Base-by-base conservation (phyloP, 2,888 invertebrate genomes). In the Platerodrilus igneus region DNA sequence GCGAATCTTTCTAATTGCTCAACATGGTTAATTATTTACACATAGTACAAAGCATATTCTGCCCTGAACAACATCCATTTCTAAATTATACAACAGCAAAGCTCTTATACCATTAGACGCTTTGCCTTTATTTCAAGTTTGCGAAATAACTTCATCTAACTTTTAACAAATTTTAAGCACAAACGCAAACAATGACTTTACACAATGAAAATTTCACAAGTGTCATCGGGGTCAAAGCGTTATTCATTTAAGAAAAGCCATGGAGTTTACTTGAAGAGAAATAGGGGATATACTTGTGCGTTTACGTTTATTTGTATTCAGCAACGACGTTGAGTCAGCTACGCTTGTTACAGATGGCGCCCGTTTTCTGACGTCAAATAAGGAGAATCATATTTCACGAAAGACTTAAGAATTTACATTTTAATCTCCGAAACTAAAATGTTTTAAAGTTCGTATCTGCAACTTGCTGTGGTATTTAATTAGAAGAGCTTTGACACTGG, bases 321-420 rank as follows among this genome's bases (percentile, higher is more conserved):
- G n/a, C 48, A 18, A 27, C 31, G 38, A 25, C 41, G 48, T 50
- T 46, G 37, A 39, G 46, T 44, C 43, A 44, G 48, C 41, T 47
- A 38, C 33, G 41, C 40, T 47, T 40, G n/a, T 45, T 47, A 35
- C 47, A 48, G 51, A 48, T 47, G 44, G 44, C 51, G 48, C 49
- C 47, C 44, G 42, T 47, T 44, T 45, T 37, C 41, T 37, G 47
- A 49, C 52, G 53, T 56, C 52, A 57, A 60, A 60, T 56, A 55
- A 58, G 58, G 53, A 55, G 55, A 51, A 57, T 63, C 58, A 60
- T 60, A 62, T 59, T 60, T 62, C 62, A 62, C 57, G 40, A 50
- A 53, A 51, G 61, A 57, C 59, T 59, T 55, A n/a, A 57, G 57
- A 60, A 58, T 59, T 59, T 58, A 56, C 54, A 59, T 61, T 61